These are phyloP conservation scores for Stichopus chloronotus DNA, from an alignment of 35 echinoderm and acorn worm genomes.

Conservation along the genomic window DNA sequence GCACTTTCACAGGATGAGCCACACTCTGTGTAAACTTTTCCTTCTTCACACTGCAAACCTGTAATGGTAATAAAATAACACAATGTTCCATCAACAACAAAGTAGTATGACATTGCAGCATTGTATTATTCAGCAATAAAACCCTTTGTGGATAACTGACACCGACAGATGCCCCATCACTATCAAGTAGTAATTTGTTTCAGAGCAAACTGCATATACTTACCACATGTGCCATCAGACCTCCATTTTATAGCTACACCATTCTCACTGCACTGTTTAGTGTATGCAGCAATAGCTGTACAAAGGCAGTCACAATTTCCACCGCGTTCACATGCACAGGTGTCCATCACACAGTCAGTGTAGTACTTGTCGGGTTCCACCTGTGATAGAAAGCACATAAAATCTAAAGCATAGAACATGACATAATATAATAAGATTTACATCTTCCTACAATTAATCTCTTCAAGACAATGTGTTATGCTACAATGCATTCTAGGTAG, in stretches of 20 bases:
- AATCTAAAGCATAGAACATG: neutral
- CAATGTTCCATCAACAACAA: neutral
- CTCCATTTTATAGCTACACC: conserved; percentile 70
- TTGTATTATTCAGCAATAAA: neutral
- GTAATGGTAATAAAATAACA: neutral
- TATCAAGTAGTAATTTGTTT: no score
- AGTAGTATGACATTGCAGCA: neutral
- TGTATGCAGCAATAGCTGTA: conserved; percentile 86
- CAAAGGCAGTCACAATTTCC: conserved; percentile 92
- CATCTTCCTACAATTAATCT: neutral
- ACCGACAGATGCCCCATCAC: no score
- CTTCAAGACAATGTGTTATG: neutral
- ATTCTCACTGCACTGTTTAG: conserved; percentile 71
- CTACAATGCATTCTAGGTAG: no score
- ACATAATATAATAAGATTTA: neutral
- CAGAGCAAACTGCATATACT: no score
- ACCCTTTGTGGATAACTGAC: neutral
- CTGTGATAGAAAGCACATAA: conserved; percentile 13
- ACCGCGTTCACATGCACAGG: conserved; percentile 82
- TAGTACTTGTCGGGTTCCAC: conserved; percentile 69
- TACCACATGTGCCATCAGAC: conserved; percentile 76
- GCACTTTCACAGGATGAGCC: conserved; percentile 59
- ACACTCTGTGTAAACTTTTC: conserved; percentile 69
- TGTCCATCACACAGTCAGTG: conserved; percentile 81
- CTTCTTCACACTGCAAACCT: conserved; percentile 72